Evolutionary conservation across 2,113 vertebrate genomes (phyloP), one percentile per base, ranked within the genome.

Genomic region (Synchiropus splendidus): DNA sequence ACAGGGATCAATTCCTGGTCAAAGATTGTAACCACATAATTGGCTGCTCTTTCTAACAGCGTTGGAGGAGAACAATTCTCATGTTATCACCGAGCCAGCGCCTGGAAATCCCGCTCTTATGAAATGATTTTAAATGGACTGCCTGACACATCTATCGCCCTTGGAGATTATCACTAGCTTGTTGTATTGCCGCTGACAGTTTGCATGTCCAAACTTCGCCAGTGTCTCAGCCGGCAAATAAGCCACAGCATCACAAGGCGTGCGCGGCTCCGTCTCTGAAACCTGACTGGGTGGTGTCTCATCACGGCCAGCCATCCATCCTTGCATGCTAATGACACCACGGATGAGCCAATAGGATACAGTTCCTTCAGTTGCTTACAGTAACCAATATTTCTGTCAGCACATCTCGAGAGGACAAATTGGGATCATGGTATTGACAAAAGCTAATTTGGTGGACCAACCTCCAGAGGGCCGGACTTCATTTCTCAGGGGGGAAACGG

Each of bases 341-440:
- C 15, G 63, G 64, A 64, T 42, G 62, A 38, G 58, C 76, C 71
- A 85, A 77, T 74, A 57, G 71, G 70, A 81, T 83, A 79, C 79
- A 79, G 77, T 87, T 83, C 81, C 83, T 63, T 65, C 57, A 67
- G 54, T 65, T 75, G 58, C 54, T 87, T 83, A 85, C 80, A 80
- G 84, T 80, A 80, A 83, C 66, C 83, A 75, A 79, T 84, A 84
- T 83, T 78, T 62, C 76, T 81, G 65, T 79, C 77, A 72, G 74
- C 68, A 79, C 67, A 69, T 77, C 72, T 72, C 59, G 74, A 56
- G 78, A 75, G 79, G 75, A 83, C 76, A 76, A 71, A 81, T 81
- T 75, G 75, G 80, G 79, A 76, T 78, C 78, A 54, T 48, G 55
- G 60, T 88, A 88, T 89, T 83, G 87, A 88, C 83, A 68, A 77